Conservation (phyloP, 2,113 vertebrate species). For the Triplophysa rosa region DNA sequence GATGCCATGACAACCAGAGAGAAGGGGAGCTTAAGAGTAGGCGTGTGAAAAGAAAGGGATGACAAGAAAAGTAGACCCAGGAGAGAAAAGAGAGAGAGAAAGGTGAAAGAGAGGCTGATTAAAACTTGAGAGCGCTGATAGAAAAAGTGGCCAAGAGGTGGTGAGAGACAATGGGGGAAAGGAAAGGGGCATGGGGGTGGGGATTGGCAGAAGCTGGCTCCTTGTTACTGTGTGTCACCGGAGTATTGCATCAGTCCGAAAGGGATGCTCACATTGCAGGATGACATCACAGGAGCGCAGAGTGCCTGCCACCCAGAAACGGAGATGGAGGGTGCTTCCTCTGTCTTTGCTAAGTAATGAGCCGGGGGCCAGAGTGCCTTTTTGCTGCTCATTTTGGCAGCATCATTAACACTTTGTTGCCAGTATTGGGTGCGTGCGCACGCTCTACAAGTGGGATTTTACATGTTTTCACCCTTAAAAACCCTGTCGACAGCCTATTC, state of each 20-base stretch:
- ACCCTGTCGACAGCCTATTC: not conserved
- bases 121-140: constrained; percentile 27
- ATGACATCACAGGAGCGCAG: constrained; percentile 72
- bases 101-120: constrained; percentile 18
- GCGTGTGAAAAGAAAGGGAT: constrained; percentile 28
- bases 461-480: constrained; percentile 4
- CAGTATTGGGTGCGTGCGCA: constrained; percentile 10
- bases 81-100: constrained; percentile 11
- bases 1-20: constrained; percentile 70
- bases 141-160: constrained; percentile 15
- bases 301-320: constrained; percentile 43
- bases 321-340: constrained; percentile 28
- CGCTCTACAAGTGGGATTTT: not conserved
- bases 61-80: constrained; percentile 23
- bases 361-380: constrained; percentile 22
- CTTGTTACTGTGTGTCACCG: constrained; percentile 68
- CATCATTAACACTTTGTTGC: constrained; percentile 55
- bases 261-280: constrained; percentile 68
- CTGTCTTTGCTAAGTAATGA: constrained; percentile 44
- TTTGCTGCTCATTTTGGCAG: constrained; percentile 38
- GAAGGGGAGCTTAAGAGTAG: constrained; percentile 36
- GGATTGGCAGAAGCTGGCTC: constrained; percentile 49
- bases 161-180: not conserved
- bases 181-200: constrained; percentile 12
- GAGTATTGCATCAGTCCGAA: constrained; percentile 72